phyloP scores from a whole-genome alignment of 2,113 vertebrate species.

The Aptenodytes patagonicus region DNA sequence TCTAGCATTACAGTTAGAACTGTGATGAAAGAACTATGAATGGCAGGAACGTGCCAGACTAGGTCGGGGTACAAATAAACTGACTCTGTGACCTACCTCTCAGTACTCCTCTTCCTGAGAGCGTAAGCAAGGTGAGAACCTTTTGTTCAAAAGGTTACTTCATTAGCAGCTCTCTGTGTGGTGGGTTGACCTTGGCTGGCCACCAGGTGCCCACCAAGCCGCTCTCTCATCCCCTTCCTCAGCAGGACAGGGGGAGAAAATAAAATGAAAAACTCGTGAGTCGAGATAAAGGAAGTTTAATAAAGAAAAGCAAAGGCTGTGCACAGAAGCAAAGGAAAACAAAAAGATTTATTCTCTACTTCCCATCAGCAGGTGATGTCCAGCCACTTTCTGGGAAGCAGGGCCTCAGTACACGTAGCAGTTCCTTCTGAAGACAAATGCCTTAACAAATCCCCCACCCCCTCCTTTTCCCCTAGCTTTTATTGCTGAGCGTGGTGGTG shows the following conservation, averaged over 20 bases:
- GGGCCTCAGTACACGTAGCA: not conserved
- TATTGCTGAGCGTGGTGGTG: not conserved
- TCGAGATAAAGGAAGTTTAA: not conserved
- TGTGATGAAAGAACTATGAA: not conserved
- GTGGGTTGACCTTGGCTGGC: not conserved
- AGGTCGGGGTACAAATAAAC: not conserved
- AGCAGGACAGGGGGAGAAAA: not conserved
- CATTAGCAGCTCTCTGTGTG: not conserved
- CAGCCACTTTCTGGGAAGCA: not conserved
- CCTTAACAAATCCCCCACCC: no score
- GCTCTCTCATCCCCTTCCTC: not conserved
- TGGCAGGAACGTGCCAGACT: not conserved
- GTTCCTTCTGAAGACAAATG: not conserved
- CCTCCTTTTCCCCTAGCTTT: not conserved
- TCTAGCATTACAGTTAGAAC: not conserved
- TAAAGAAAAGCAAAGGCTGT: not conserved
- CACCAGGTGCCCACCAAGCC: not conserved
- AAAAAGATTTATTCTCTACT: not conserved
- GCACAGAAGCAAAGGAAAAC: not conserved
- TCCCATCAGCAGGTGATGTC: not conserved
- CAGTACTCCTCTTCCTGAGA: not conserved
- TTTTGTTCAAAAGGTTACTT: not conserved
- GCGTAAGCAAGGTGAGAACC: not conserved
- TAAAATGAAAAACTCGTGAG: not conserved
- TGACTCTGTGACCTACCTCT: not conserved